Base-by-base conservation (phyloP, 2,888 invertebrate genomes). In the Cantharis flavilabris region DNA sequence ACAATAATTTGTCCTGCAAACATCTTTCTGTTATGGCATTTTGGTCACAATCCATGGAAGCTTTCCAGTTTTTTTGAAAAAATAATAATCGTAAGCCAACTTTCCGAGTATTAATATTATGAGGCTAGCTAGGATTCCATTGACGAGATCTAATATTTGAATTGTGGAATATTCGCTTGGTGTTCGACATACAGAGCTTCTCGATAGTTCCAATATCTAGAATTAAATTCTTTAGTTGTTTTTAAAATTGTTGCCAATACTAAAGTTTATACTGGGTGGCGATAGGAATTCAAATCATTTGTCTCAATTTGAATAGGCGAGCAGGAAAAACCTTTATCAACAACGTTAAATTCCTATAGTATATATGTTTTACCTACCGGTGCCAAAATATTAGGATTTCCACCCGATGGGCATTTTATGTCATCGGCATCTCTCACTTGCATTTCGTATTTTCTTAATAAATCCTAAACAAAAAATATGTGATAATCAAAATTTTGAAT, bases 1-100 rank as follows among this genome's bases (percentile, higher is more conserved):
- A 23, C 26, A 69, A 23, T 69, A n/a, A 4, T 69, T 11, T 20
- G 3, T 20, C 20, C 20, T 20, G n/a, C 10, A 14, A 28, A 28
- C 9, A 10, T 69, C 9, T 49, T 49, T 3, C 28, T 0, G n/a
- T 88, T 87, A 93, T 28, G 95, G 96, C 88, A 96, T 90, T 87
- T 95, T 93, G 70, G 94, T 92, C 2, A 95, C 95, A 80, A 96
- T 92, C 96, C 96, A 96, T 0, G 96, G 96, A 78, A 96, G 88
- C 83, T 93, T 91, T 0, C 96, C 96, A 20, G 94, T 94, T 77
- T 92, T 93, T 86, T 94, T 95, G 86, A 95, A 96, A 83, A 90
- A 90, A 87, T 95, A 94, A 89, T 96, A 96, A 87, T 96, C 96
- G 84, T 95, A 96, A 0, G 93, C 89, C 77, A 96, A 91, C 87